Evolutionary conservation across 1,140 invertebrate genomes (phyloP), one percentile per base, ranked within the genome.

Genomic region (Brachionus calyciflorus): DNA sequence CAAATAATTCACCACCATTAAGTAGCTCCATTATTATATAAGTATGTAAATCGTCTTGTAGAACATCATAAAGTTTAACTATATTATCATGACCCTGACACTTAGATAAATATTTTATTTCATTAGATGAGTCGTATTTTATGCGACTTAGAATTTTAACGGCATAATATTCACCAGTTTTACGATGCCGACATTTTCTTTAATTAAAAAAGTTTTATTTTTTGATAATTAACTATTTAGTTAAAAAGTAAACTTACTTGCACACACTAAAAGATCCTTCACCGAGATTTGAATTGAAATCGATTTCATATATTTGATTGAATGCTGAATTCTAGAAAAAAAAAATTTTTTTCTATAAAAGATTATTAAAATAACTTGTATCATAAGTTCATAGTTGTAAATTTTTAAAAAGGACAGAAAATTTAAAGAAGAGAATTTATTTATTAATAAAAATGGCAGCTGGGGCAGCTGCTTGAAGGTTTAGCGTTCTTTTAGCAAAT

Each of bases 231-330:
- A 53, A 77, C 7, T 26, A 63, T 9, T 1, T 53, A 55, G 40
- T 41, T 9, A 9, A 24, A 24, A 76, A 78, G 12, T 28, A 57
- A 51, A 57, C 28, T 24, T 55, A 86, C 86, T 85, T 83, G 81
- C 93, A 94, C 0, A 96, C 89, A 2, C 92, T 93, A 83, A 91
- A 96, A 51, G 91, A 91, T 0, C 94, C 93, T 82, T 93, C 91
- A 0, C 93, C 93, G 0, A 96, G 84, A 10, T 73, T 73, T 14
- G 46, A 51, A 0, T 37, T 24, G 19, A 73, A 49, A 40, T 73
- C 69, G 10, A 73, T 41, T 51, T 73, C 69, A 55, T 73, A 91
- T 86, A 3, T 88, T 87, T 37, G 80, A 81, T 77, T 89, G 86
- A 79, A 88, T 78, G 84, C 90, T 87, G 78, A 96, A 83, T 5